Evolutionary conservation across 2,797 vertebrate genomes (phyloP).

Genomic region (Hyperoplus lanceolatus): DNA sequence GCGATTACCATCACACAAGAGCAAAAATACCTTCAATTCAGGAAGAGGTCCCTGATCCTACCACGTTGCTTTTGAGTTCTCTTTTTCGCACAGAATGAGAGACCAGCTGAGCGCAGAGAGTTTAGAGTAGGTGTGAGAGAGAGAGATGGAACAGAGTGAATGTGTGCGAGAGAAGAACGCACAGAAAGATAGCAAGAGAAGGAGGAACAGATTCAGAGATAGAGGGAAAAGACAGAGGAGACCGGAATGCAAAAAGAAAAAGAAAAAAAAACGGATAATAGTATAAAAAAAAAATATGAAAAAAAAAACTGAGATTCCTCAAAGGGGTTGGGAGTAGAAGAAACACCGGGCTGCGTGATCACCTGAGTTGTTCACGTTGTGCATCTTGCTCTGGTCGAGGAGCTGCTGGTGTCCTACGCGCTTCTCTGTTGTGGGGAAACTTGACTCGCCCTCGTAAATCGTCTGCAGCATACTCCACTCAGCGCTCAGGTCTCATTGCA

Average conservation of each 20-base stretch:
- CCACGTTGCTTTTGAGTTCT: slow-evolving; percentile 71
- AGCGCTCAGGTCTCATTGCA: slow-evolving; percentile 91
- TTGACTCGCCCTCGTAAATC: slow-evolving; percentile 99
- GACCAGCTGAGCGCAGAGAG: slow-evolving; percentile 65
- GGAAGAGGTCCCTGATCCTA: slow-evolving; percentile 75
- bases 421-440: slow-evolving; percentile 95
- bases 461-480: slow-evolving; percentile 99
- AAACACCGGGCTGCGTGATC: slow-evolving; percentile 75
- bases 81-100: slow-evolving; percentile 69
- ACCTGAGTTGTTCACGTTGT: slow-evolving; percentile 99
- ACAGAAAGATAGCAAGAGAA: slow-evolving; percentile 54
- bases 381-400: slow-evolving; percentile 90
- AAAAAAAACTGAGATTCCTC: slow-evolving; percentile 34
- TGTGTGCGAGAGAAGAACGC: slow-evolving; percentile 57
- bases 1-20: slow-evolving; percentile 34
- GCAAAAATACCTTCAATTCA: slow-evolving; percentile 77
- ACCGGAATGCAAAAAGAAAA: slow-evolving; percentile 44
- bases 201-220: slow-evolving; percentile 55
- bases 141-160: slow-evolving; percentile 37
- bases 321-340: slow-evolving; percentile 24
- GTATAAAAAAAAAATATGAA: not conserved
- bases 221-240: slow-evolving; percentile 30
- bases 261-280: not conserved
- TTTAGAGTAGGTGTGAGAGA: slow-evolving; percentile 60
- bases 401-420: slow-evolving; percentile 92